Base-by-base conservation (phyloP, 2,888 invertebrate genomes). In the Drosophila formosana region DNA sequence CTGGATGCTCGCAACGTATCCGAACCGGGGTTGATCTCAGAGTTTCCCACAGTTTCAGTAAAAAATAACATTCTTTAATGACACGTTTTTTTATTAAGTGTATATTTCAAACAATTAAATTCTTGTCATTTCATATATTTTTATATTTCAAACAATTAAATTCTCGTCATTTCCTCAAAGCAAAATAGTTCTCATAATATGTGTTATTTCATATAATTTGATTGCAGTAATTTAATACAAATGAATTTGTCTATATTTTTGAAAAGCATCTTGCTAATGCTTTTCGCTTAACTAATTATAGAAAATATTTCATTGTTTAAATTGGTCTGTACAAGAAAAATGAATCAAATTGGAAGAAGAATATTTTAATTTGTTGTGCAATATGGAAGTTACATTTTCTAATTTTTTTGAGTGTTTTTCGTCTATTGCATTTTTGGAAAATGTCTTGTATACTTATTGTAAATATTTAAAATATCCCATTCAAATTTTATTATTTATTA, bases 11-110 rank as follows among this genome's bases (percentile, higher is more conserved):
- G 32, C 43, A 28, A 52, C 8, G 47, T 46, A 51, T 13, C 50
- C 30, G 23, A 50, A 63, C 34, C 49, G 51, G 66, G 57, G 45
- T 23, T 53, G 13, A 45, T 65, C 66, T 32, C 25, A 49, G 45
- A 49, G 28, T 49, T 63, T 28, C 13, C 1, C 2, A 11, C 7
- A 32, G 9, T 32, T 32, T 9, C 9, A 3, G 32, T 3, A 32
- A 9, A 9, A 8, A 32, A 9, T 32, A 9, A 7, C 9, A 0
- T 32, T 32, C 3, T 8, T 32, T 8, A 32, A 2, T 32, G 8
- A 32, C 32, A 8, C 9, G 8, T 3, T 8, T 30, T 30, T 30
- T 30, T 8, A 30, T 8, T 30, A 8, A 30, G 18, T 18, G 18
- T 18, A 18, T 18, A 18, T 18, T 30, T 30, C 30, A 8, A 30